Evolutionary conservation across 1,140 invertebrate genomes (phyloP).

Genomic region (Pseudomyrmex sp.): DNA sequence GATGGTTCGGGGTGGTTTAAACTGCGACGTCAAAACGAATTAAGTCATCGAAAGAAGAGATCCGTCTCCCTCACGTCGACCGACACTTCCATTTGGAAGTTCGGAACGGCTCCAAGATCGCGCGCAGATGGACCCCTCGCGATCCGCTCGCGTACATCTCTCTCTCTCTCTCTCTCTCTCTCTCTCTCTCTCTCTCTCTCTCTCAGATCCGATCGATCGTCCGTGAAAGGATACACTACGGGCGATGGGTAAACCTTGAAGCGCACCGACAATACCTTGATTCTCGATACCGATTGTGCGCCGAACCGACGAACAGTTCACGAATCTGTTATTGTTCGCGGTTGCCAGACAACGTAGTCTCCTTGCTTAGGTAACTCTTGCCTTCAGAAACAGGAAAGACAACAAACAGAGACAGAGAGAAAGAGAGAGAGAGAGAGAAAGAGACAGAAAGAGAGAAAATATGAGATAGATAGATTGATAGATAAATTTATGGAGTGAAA

Average conservation of each 20-base stretch:
- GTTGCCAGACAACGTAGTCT: slow-evolving; percentile 30
- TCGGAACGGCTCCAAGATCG: slow-evolving; percentile 42
- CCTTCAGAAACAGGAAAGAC: background rate
- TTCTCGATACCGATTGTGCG: slow-evolving; percentile 46
- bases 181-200: slow-evolving; percentile 16
- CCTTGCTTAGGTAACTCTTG: slow-evolving; percentile 40
- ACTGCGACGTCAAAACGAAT: slow-evolving; percentile 76
- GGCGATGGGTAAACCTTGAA: slow-evolving; percentile 49
- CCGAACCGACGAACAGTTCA: slow-evolving; percentile 21
- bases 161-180: slow-evolving; percentile 27
- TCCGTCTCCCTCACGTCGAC: slow-evolving; percentile 33
- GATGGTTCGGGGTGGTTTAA: slow-evolving; percentile 65
- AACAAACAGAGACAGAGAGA: background rate
- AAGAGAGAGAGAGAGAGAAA: no score
- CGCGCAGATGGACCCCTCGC: slow-evolving; percentile 46
- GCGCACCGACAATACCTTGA: slow-evolving; percentile 41
- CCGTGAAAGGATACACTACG: slow-evolving; percentile 49
- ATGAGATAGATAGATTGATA: background rate
- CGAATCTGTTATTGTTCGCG: slow-evolving; percentile 37
- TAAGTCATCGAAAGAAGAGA: slow-evolving; percentile 64
- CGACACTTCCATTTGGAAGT: slow-evolving; percentile 59
- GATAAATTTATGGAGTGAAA: no score
- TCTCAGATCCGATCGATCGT: slow-evolving; percentile 47
- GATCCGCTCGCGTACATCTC: slow-evolving; percentile 14
- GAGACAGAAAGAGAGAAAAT: background rate